phyloP scores from a whole-genome alignment of 1,140 invertebrate species.

The Colletes gigas region DNA sequence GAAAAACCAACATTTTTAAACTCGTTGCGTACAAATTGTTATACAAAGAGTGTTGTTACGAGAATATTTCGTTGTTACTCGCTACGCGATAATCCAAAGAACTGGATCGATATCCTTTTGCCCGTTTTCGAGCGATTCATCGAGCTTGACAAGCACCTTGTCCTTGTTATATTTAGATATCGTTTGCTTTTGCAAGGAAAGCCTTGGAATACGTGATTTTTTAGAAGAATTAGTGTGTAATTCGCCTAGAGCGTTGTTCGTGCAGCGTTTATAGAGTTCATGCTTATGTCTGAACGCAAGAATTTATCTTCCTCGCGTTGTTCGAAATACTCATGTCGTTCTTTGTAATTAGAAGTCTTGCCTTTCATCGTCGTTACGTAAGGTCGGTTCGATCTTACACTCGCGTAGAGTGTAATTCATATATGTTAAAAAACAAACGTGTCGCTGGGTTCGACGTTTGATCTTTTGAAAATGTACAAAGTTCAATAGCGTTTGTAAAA shows the following conservation, averaged over 20 bases:
- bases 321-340: conserved; percentile 14
- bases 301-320: not conserved
- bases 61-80: conserved; percentile 9
- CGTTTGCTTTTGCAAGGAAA: not conserved
- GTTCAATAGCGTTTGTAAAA: not conserved
- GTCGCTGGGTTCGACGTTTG: not conserved
- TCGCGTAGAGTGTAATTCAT: not conserved
- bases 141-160: not conserved
- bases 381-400: not conserved
- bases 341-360: not conserved
- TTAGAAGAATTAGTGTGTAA: not conserved
- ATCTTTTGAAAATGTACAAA: not conserved
- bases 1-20: too few relatives aligned
- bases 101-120: not conserved
- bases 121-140: not conserved
- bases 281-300: not conserved
- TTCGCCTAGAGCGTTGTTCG: not conserved
- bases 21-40: conserved; percentile 16
- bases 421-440: not conserved
- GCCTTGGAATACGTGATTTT: not conserved
- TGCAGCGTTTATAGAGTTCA: not conserved
- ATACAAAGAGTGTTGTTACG: not conserved
- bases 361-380: not conserved
- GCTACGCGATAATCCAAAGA: not conserved
- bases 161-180: not conserved